Conservation (phyloP, 35 echinoderm and acorn worm species). For the Chiridota heheva region DNA sequence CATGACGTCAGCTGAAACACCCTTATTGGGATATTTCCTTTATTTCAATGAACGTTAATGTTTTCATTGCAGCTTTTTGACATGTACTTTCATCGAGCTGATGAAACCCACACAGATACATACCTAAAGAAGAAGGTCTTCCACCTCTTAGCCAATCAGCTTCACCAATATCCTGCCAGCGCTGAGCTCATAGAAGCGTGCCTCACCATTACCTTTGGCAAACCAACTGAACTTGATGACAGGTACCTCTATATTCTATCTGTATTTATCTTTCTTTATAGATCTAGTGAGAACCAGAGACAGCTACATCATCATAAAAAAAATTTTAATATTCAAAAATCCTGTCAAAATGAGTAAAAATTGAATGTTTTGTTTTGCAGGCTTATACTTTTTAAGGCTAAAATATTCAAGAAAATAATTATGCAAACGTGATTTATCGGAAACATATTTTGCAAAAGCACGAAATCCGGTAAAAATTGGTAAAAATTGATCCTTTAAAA, state of each 20-base stretch:
- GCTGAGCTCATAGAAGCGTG: slow-evolving; percentile 84
- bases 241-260: slow-evolving; percentile 63
- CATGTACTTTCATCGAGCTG: slow-evolving; percentile 88
- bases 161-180: slow-evolving; percentile 88
- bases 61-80: slow-evolving; percentile 80
- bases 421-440: too few species aligned
- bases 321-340: background rate
- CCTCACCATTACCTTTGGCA: slow-evolving; percentile 76
- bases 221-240: slow-evolving; percentile 65
- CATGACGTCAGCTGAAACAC: too few species aligned
- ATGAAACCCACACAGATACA: slow-evolving; percentile 34
- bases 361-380: too few species aligned
- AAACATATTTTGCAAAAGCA: too few species aligned
- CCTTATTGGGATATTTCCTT: too few species aligned
- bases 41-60: too few species aligned
- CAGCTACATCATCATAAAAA: background rate
- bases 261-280: too few species aligned
- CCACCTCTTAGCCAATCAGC: slow-evolving; percentile 94
- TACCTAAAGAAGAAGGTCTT: slow-evolving; percentile 84
- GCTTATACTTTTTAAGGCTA: too few species aligned
- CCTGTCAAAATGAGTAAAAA: too few species aligned
- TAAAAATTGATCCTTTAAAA: too few species aligned
- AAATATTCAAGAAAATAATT: too few species aligned
- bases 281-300: background rate
- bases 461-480: too few species aligned